Base-by-base conservation (phyloP, 1,140 invertebrate genomes). In the Phocides pigmalion region DNA sequence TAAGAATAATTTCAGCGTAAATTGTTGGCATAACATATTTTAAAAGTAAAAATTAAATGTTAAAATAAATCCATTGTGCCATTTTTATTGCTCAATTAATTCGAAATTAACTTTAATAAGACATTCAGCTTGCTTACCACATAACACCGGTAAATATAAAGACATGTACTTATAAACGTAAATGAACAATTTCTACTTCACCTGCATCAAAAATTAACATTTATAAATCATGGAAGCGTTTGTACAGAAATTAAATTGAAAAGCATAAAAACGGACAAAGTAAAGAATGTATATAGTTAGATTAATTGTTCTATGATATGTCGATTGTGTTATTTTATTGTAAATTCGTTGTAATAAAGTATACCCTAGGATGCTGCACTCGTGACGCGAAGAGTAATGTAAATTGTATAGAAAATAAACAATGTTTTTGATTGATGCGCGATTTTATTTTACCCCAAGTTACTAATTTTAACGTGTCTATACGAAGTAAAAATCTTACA, bases 351-450 rank as follows among this genome's bases (percentile, higher is more conserved):
- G 68, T 73, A 72, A 73, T 76, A 70, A 78, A 77, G 61, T 71
- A 71, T 78, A 78, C 68, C 64, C 70, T 81, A 83, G 75, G 71
- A 75, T 66, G 76, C 78, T 83, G 82, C 83, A 87, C 79, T 73
- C 66, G 72, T 74, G 70, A 76, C 74, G 81, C 76, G 72, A 79
- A 70, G 64, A 66, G 58, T 56, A 74, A 80, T 87, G 87, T 89
- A 87, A 77, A 86, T 88, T 90, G 82, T 89, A 87, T 88, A 88
- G 85, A 83, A 35, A 84, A 88, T 87, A 89, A 89, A 88, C 62
- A 73, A 83, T 88, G 85, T 88, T 90, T 90, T 78, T 82, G 72
- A 77, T 64, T 50, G 5, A 59, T 19, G 35, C 3, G 56, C 20
- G 68, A 46, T 70, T 59, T 73, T 62, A 68, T 70, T 76, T 73